These are phyloP conservation scores for Tamias sibiricus DNA, from an alignment of 2,113 vertebrate species.

Conservation along the genomic window DNA sequence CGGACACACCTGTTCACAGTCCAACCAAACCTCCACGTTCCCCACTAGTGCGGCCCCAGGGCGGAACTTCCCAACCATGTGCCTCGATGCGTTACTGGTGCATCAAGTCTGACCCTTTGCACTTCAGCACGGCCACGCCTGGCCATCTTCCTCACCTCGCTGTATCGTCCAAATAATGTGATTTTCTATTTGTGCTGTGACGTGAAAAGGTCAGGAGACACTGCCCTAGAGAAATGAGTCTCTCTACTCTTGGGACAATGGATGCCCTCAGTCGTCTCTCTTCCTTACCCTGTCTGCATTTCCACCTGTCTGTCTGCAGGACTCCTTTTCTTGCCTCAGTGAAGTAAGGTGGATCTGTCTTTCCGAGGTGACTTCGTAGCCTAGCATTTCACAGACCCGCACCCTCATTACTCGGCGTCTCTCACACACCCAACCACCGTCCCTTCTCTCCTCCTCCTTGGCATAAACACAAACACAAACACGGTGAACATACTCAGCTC, in stretches of 20 bases:
- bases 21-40: neutral
- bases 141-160: neutral
- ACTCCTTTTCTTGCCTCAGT: neutral
- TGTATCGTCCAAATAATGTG: neutral
- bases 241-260: neutral
- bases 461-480: too few species aligned
- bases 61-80: neutral
- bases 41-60: too few species aligned
- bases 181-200: neutral
- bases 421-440: rapidly evolving
- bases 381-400: neutral
- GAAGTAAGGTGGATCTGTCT: neutral
- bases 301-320: neutral
- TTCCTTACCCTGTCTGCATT: too few species aligned
- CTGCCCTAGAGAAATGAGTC: neutral
- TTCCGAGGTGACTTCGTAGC: neutral
- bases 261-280: neutral
- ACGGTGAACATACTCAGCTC: too few species aligned
- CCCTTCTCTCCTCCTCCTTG: neutral
- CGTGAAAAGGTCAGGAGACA: neutral
- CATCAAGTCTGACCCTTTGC: neutral
- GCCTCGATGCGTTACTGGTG: too few species aligned
- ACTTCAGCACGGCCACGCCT: neutral
- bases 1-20: neutral
- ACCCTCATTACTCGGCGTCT: too few species aligned